phyloP scores from a whole-genome alignment of 2,797 vertebrate genomes.

The Rachycentron canadum region DNA sequence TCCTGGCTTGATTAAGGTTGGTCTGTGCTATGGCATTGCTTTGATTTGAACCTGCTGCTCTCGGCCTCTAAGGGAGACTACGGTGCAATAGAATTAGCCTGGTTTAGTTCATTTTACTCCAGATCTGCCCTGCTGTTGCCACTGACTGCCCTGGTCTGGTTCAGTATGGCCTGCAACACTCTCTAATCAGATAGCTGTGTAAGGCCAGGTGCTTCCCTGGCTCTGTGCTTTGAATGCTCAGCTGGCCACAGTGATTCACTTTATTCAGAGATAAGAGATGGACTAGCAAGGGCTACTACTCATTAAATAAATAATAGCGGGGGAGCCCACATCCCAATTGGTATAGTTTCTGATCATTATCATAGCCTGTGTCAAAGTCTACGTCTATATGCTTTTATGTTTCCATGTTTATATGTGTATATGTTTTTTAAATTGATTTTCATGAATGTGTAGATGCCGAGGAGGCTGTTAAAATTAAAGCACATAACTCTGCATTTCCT shows the following conservation, averaged over 20 bases:
- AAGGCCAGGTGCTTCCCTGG: constrained; percentile 84
- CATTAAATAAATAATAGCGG: constrained; percentile 56
- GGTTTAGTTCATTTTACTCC: constrained; percentile 80
- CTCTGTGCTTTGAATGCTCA: constrained; percentile 77
- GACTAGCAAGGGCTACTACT: constrained; percentile 70
- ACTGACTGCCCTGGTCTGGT: constrained; percentile 69
- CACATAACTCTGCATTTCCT: background rate
- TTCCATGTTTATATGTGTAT: constrained; percentile 1
- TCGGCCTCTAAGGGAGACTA: constrained; percentile 68
- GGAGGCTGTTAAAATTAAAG: background rate
- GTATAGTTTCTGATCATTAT: constrained; percentile 54
- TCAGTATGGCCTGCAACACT: constrained; percentile 80
- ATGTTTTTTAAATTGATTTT: background rate
- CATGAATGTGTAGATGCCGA: background rate
- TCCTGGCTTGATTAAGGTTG: constrained; percentile 62
- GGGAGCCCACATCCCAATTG: constrained; percentile 55
- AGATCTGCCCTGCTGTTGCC: constrained; percentile 62
- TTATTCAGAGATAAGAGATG: constrained; percentile 78
- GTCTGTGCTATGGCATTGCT: constrained; percentile 63
- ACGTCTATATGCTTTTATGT: too few relatives aligned
- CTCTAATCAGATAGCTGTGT: constrained; percentile 82
- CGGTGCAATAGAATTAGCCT: constrained; percentile 81
- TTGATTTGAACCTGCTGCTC: constrained; percentile 76
- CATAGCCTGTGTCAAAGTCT: constrained; percentile 3
- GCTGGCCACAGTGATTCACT: constrained; percentile 76